A percentile compares a stretch with the other conserved stretches of the same genome.
Evolutionary conservation across 2,888 invertebrate genomes (phyloP).

Genomic region (Tipula vernalis): DNA sequence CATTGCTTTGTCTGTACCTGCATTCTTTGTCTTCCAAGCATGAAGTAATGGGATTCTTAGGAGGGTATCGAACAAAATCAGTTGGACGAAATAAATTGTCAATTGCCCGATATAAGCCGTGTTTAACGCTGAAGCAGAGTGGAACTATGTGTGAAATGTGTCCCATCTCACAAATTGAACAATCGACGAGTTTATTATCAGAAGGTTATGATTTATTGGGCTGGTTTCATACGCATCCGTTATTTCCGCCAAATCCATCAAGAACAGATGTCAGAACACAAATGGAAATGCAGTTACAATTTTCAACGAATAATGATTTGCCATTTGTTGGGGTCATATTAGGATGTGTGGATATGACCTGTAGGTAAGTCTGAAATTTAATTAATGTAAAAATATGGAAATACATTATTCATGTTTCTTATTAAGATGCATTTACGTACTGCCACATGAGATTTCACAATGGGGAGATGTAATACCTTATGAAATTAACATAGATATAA

Average conservation of each 20-base stretch:
- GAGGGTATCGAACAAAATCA: conserved; percentile 35
- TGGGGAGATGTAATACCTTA: conserved; percentile 16
- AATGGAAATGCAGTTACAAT: conserved; percentile 41
- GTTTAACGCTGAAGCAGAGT: conserved; percentile 48
- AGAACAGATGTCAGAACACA: conserved; percentile 54
- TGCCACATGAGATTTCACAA: conserved; percentile 16
- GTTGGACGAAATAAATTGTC: conserved; percentile 27
- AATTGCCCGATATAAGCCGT: conserved; percentile 46
- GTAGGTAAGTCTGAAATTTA: conserved; percentile 16
- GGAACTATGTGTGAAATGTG: conserved; percentile 68
- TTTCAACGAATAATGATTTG: conserved; percentile 17
- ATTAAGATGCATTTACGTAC: conserved; percentile 20
- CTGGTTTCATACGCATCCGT: conserved; percentile 71
- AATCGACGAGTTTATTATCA: conserved; percentile 42
- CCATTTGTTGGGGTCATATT: conserved; percentile 20
- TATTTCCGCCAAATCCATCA: conserved; percentile 56
- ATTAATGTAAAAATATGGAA: background rate
- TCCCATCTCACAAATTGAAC: conserved; percentile 51
- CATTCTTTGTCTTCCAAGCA: conserved; percentile 56
- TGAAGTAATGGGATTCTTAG: conserved; percentile 65
- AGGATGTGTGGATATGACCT: conserved; percentile 18
- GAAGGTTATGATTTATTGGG: conserved; percentile 44
- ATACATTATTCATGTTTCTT: background rate
- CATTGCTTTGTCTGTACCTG: conserved; percentile 51
- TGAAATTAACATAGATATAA: conserved; percentile 19